Evolutionary conservation across 2,888 invertebrate genomes (phyloP), one percentile per base, ranked within the genome.

Genomic region (Caenorhabditis angaria): DNA sequence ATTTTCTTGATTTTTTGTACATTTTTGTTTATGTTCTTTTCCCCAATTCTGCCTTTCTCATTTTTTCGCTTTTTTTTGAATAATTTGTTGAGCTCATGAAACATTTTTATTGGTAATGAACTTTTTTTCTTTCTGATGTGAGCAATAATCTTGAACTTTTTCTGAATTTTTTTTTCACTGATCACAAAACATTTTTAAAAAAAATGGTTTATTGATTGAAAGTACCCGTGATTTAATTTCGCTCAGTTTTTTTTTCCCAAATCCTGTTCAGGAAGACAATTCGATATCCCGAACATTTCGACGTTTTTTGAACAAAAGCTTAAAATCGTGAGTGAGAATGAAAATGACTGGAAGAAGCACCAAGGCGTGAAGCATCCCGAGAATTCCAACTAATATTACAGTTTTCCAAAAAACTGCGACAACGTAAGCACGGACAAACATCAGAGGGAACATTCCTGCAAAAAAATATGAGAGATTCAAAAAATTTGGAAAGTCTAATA

Each of bases 321-420:
- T 81, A 24, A 78, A 48, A 65, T 83, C 82, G 61, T 80, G 70
- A 27, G 82, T 82, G 12, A 79, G 67, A 24, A 83, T 75, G 71
- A 85, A 85, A 14, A 85, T 76, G 29, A 82, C 78, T 6, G 85
- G 85, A 18, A 85, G 81, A 2, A 85, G 74, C 35, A 86, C 70
- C 2, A 86, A 72, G 10, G 85, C 85, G 63, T 85, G 85, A 28
- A 77, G 77, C 83, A 85, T 85, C 29, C 82, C 83, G 10, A 85
- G 77, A 1, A 81, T 60, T 8, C 81, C 77, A 48, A 85, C 85
- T 3, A 85, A 71, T 25, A 85, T 77, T 29, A 85, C 82, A 14
- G 85, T 85, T 68, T 85, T 85, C 84, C 84, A 85, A 77, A 85
- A 85, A 8, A 85, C 85, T 4, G 82, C 85, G 5, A 85, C 85